A percentile compares a stretch with the other conserved stretches of the same genome.
These are phyloP conservation scores for Galerucella calmariensis DNA, from an alignment of 2,888 invertebrate genomes.

Conservation along the genomic window DNA sequence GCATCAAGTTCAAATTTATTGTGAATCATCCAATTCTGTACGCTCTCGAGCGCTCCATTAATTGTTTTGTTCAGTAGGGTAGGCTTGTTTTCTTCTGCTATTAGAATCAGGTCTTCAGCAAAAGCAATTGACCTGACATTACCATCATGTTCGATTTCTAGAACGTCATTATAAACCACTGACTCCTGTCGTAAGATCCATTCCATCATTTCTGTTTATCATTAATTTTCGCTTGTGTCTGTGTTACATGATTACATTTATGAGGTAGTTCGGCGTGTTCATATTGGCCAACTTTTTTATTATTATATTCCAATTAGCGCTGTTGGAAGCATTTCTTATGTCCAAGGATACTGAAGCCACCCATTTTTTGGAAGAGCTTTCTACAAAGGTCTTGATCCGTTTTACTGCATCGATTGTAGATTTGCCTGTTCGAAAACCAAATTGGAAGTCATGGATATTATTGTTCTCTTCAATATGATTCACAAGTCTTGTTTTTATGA, in stretches of 20 bases:
- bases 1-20: background rate
- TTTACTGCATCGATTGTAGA: conserved; percentile 25
- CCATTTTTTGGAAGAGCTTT: conserved; percentile 7
- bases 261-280: background rate
- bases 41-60: background rate
- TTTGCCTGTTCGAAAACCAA: conserved; percentile 8
- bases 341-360: conserved; percentile 16
- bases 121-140: background rate
- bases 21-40: background rate
- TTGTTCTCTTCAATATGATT: conserved; percentile 14
- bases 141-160: background rate
- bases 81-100: background rate
- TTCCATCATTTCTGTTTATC: background rate
- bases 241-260: background rate
- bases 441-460: conserved; percentile 16
- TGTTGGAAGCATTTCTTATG: conserved; percentile 27
- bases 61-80: background rate
- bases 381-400: conserved; percentile 2
- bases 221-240: background rate
- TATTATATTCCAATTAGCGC: conserved; percentile 12
- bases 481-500: conserved; percentile 18
- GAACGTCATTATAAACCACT: background rate
- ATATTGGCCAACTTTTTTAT: background rate
- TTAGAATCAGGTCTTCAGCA: background rate
- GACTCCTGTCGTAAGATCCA: background rate